Evolutionary conservation across 2,888 invertebrate species (phyloP), one percentile per base, ranked within the genome.

Genomic region (Cephus spinipes): DNA sequence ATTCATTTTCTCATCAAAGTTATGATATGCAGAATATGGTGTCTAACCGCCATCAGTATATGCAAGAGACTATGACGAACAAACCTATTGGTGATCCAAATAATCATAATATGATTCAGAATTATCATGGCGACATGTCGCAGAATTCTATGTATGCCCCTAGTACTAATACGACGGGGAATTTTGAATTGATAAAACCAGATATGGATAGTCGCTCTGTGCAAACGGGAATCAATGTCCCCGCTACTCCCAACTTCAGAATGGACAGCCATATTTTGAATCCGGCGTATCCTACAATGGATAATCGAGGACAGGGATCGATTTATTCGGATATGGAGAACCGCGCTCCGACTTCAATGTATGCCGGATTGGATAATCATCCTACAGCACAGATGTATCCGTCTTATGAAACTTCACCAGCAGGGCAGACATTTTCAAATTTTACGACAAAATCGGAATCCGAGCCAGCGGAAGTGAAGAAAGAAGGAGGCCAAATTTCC

Each of bases 21-120:
- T 90, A 88, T 75, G 87, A 89, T 15, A 80, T 83, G 74, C 88
- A 87, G 34, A 84, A 80, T 31, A 80, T 87, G 76, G 82, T 89
- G 80, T 81, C 85, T 23, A 86, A 85, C 36, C 55, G 12, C 35
- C 35, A 35, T 12, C 35, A 55, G 23, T 87, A 85, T 75, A 84
- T 83, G 15, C 85, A 85, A 30, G 87, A 89, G 73, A 82, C 80
- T 34, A 82, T 86, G 74, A 79, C 88, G 69, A 87, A 84, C 75
- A 88, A 89, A 78, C 76, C 79, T 30, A 82, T 85, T 74, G 68
- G 73, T 31, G 86, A 88, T 73, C 77, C 81, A 9, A 85, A 81
- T 69, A 36, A 81, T 36, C 85, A 85, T 76, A 55, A 23, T 55
- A 81, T 86, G 73, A 85, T 83, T 69, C 83, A 82, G 68, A 87